Base-by-base conservation (phyloP, 2,888 invertebrate genomes). In the Drosophila tripunctata region DNA sequence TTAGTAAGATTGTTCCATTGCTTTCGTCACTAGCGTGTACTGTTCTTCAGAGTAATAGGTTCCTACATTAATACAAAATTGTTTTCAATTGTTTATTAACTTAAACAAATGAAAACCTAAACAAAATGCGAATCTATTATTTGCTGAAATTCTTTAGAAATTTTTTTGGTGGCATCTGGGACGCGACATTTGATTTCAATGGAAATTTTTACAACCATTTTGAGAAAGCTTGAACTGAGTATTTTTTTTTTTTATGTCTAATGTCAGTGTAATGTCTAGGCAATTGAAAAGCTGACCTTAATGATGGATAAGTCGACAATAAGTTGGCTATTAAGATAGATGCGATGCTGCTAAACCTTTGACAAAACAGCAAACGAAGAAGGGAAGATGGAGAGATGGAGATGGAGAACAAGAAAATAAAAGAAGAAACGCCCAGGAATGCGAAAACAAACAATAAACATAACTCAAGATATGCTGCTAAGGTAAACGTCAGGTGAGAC, bases 361-460 rank as follows among this genome's bases (percentile, higher is more conserved):
- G 74, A 60, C 60, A 51, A 58, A 44, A 10, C 27, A 8, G 24
- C 2, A 24, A 41, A 47, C 6, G 4, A 15, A 17, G 2, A 19
- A 35, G n/a, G n/a, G 2, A 19, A 35, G n/a, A 3, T 10, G 2
- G 2, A 33, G 10, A 3, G 10, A 31, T 15, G 36, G 6, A 15
- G 36, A 19, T 3, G 43, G 14, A 30, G 38, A 24, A 47, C 10
- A 51, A 21, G n/a, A 47, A 44, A 31, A 35, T 30, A 50, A 24
- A 24, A 33, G 44, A 22, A 44, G 15, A 62, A 69, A 72, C 71
- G 73, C 77, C 47, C 52, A 73, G 77, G 72, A 76, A 73, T 73
- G 77, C 72, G 52, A 73, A 72, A 73, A 54, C 73, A 76, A 73
- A 73, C 77, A 77, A 80, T 80, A 77, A 76, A 68, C 81, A 73